Evolutionary conservation across 2,888 invertebrate species (phyloP).

Genomic region (Drosophila vallismaia): DNA sequence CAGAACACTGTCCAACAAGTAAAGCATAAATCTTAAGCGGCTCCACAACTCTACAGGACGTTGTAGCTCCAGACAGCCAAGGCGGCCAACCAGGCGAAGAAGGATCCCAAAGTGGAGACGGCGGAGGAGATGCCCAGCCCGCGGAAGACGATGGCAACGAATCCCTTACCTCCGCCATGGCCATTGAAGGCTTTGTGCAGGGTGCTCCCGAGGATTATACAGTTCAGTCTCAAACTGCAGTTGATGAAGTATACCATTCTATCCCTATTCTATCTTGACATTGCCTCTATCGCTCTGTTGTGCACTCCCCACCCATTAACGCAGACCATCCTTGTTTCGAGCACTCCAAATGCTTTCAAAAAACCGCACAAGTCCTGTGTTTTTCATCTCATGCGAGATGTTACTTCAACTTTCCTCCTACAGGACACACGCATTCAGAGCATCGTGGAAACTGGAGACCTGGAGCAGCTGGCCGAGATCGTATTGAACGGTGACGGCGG

Average conservation of each 20-base stretch:
- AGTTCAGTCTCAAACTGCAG: slow-evolving; percentile 84
- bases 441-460: slow-evolving; percentile 90
- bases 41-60: slow-evolving; percentile 59
- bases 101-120: not conserved
- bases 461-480: slow-evolving; percentile 95
- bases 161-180: slow-evolving; percentile 82
- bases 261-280: slow-evolving; percentile 53
- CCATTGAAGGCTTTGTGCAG: slow-evolving; percentile 83
- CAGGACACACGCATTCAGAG: slow-evolving; percentile 88
- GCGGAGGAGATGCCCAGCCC: slow-evolving; percentile 1
- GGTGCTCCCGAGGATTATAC: slow-evolving; percentile 84
- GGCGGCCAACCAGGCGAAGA: not conserved
- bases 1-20: slow-evolving; percentile 10
- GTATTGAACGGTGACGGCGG: slow-evolving; percentile 95
- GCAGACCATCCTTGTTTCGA: slow-evolving; percentile 21
- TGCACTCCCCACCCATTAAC: slow-evolving; percentile 3
- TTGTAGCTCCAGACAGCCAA: slow-evolving; percentile 49
- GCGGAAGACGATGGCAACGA: slow-evolving; percentile 61
- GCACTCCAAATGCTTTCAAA: slow-evolving; percentile 29
- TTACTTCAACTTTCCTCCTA: slow-evolving; percentile 32
- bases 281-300: slow-evolving; percentile 17
- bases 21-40: slow-evolving; percentile 21
- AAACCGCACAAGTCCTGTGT: slow-evolving; percentile 5
- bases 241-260: slow-evolving; percentile 78
- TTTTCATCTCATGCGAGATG: slow-evolving; percentile 8